Percentiles rank a stretch among this genome's conserved stretches.
Evolutionary conservation across 1,140 invertebrate genomes (phyloP).

Genomic region (Aphelinus atriplicis): DNA sequence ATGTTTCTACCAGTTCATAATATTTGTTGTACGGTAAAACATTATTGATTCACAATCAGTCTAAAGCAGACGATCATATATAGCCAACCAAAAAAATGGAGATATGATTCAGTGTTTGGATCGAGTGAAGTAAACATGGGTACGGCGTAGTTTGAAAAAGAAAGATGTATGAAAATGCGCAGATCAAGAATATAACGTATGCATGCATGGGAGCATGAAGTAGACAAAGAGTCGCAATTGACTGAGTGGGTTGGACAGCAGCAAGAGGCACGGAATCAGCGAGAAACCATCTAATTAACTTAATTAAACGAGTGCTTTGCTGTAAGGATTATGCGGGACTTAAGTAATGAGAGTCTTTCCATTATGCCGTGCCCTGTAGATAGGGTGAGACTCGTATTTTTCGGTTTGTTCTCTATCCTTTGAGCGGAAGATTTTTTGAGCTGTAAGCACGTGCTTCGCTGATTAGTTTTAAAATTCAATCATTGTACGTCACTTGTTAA

Average conservation of each 20-base stretch:
- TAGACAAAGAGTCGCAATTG: constrained; percentile 2
- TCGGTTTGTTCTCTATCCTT: not conserved
- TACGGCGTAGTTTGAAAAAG: not conserved
- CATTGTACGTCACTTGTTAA: too few species aligned
- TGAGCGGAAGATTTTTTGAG: too few species aligned
- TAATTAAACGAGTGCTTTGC: constrained; percentile 31
- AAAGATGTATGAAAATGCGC: not conserved
- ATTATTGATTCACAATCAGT: too few species aligned
- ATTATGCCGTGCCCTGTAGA: not conserved
- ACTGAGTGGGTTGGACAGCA: too few species aligned
- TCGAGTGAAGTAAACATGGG: too few species aligned
- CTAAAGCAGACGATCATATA: too few species aligned
- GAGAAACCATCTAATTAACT: constrained; percentile 30
- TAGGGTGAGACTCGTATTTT: not conserved
- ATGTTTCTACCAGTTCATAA: too few species aligned
- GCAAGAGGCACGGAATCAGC: not conserved
- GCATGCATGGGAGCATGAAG: not conserved
- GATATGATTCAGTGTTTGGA: too few species aligned
- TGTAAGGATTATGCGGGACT: constrained; percentile 27
- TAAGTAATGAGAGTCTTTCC: constrained; percentile 31
- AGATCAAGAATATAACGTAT: not conserved
- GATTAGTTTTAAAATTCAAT: too few species aligned
- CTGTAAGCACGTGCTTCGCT: too few species aligned
- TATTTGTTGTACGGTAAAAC: too few species aligned
- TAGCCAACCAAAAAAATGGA: too few species aligned